Conservation (phyloP, 2,797 vertebrate species). For the Huso huso region DNA sequence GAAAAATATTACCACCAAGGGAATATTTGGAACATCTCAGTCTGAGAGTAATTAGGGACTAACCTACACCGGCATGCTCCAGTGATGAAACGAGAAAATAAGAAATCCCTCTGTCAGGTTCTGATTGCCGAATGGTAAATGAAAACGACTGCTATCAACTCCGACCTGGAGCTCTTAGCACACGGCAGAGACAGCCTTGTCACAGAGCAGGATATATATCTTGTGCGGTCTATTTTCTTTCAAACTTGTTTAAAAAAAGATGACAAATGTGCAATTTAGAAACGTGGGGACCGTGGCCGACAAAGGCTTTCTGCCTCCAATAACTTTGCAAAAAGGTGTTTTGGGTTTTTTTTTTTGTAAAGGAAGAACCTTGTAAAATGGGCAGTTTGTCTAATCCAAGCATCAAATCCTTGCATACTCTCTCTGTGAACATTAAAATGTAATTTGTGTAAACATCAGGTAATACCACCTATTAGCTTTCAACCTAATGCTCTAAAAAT, state of each 20-base stretch:
- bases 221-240: background rate
- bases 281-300: too few species aligned
- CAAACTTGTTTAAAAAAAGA: background rate
- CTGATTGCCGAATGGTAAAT: slow-evolving; percentile 58
- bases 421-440: background rate
- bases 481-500: too few species aligned
- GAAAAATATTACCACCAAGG: slow-evolving; percentile 89
- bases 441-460: too few species aligned
- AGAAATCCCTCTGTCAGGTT: slow-evolving; percentile 67
- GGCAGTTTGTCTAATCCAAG: too few species aligned
- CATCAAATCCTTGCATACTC: background rate
- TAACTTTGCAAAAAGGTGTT: too few species aligned
- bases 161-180: slow-evolving; percentile 50
- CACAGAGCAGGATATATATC: slow-evolving; percentile 4
- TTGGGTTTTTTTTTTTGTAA: too few species aligned
- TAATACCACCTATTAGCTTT: too few species aligned
- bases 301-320: too few species aligned
- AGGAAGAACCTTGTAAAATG: too few species aligned
- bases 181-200: slow-evolving; percentile 37
- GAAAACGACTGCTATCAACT: slow-evolving; percentile 52
- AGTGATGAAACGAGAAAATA: slow-evolving; percentile 68
- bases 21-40: slow-evolving; percentile 83
- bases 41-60: slow-evolving; percentile 90
- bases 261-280: background rate
- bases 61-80: slow-evolving; percentile 82